Evolutionary conservation across 2,888 invertebrate species (phyloP).

Genomic region (Andricus quercusramuli): DNA sequence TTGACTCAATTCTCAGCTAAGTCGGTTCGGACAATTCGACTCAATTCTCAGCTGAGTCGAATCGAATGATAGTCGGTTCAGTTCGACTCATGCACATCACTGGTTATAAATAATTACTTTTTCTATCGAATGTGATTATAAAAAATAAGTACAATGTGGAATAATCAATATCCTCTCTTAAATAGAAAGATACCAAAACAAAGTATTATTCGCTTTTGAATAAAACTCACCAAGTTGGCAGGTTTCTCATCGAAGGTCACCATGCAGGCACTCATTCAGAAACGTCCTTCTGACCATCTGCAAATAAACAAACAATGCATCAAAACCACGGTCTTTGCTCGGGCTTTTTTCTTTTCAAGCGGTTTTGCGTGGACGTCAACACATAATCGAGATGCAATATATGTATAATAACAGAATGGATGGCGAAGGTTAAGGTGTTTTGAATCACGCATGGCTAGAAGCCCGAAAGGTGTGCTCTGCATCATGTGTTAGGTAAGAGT

Average conservation of each 20-base stretch:
- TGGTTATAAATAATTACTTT: too few relatives aligned
- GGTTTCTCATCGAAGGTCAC: constrained; percentile 4
- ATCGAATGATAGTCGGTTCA: too few relatives aligned
- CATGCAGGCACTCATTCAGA: neutral
- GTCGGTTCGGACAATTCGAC: too few relatives aligned
- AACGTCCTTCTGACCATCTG: constrained; percentile 13
- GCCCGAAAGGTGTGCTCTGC: neutral
- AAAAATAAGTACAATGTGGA: too few relatives aligned
- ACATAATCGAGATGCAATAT: constrained; percentile 19
- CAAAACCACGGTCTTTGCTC: neutral
- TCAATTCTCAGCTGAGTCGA: too few relatives aligned
- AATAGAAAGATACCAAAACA: neutral
- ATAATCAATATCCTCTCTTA: too few relatives aligned
- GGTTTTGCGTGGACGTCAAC: constrained; percentile 12
- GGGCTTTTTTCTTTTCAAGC: neutral
- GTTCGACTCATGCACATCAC: too few relatives aligned
- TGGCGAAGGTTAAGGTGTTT: constrained; percentile 24
- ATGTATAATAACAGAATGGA: constrained; percentile 28
- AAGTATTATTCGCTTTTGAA: neutral
- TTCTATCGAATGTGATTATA: too few relatives aligned
- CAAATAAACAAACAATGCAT: constrained; percentile 34
- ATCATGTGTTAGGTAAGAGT: neutral
- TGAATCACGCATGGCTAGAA: neutral
- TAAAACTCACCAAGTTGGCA: neutral
- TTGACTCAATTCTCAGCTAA: too few relatives aligned